phyloP scores from a whole-genome alignment of 1,140 invertebrate species.

The Oreohelix idahoensis region DNA sequence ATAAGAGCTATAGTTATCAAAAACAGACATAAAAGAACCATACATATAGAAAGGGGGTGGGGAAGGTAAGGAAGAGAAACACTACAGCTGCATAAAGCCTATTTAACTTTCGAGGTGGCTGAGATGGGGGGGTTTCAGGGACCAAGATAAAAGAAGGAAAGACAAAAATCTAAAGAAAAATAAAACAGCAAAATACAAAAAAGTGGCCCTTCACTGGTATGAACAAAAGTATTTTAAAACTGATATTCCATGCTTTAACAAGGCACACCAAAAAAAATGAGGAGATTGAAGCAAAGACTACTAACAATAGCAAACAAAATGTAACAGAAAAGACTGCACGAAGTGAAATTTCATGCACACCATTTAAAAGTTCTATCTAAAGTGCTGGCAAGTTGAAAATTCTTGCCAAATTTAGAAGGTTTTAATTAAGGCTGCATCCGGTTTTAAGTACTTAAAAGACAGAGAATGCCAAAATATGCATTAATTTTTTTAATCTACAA shows the following conservation, averaged over 20 bases:
- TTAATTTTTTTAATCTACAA: no score
- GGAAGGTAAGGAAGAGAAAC: no score
- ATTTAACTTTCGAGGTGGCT: no score
- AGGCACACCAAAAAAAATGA: conserved; percentile 24
- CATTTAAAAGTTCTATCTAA: background rate
- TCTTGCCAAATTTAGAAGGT: background rate
- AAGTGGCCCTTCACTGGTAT: background rate
- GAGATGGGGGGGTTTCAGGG: background rate
- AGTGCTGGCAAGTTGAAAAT: background rate
- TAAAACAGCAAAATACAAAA: background rate
- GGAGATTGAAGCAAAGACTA: conserved; percentile 43
- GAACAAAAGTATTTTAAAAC: conserved; percentile 13
- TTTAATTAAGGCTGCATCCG: conserved; percentile 22
- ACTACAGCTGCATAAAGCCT: no score
- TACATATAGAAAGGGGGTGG: no score
- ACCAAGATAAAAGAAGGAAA: background rate
- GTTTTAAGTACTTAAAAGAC: background rate
- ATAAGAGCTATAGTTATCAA: no score
- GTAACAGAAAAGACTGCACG: conserved; percentile 12
- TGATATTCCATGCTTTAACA: conserved; percentile 37
- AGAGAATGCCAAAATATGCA: background rate
- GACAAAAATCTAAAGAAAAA: background rate
- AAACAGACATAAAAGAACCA: no score
- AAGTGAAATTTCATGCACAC: conserved; percentile 18
- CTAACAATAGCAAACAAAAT: conserved; percentile 36